Evolutionary conservation across 2,797 vertebrate species (phyloP).

Genomic region (Lutjanus argentimaculatus): DNA sequence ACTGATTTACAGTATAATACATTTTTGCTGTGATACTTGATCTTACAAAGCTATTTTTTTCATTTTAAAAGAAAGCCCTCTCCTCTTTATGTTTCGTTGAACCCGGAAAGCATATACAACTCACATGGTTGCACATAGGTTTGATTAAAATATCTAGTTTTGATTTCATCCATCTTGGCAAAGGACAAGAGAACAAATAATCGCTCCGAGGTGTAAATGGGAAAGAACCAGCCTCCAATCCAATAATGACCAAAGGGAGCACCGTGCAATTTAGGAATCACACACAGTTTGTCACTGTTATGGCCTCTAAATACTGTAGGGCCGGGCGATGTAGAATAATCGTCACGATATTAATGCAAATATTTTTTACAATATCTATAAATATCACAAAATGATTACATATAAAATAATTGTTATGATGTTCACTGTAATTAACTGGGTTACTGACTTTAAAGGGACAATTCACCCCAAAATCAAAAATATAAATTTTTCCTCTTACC

Average conservation of each 20-base stretch:
- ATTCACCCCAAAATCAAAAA: too few relatives aligned
- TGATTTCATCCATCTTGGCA: constrained; percentile 23
- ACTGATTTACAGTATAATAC: constrained; percentile 83
- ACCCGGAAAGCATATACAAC: constrained; percentile 38
- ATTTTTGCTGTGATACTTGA: constrained; percentile 71
- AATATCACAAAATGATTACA: constrained; percentile 31
- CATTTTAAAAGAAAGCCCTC: constrained; percentile 62
- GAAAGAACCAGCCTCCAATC: constrained; percentile 26
- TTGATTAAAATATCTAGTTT: constrained; percentile 41
- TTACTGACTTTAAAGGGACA: constrained; percentile 2
- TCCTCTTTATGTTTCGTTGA: constrained; percentile 27
- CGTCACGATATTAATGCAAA: constrained; percentile 15
- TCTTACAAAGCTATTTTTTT: constrained; percentile 60
- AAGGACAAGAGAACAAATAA: constrained; percentile 34
- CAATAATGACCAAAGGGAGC: constrained; percentile 46
- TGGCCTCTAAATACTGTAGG: constrained; percentile 16
- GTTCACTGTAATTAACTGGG: neutral
- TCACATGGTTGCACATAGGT: constrained; percentile 34
- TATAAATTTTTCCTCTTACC: too few relatives aligned
- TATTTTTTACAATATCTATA: constrained; percentile 5
- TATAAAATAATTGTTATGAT: neutral
- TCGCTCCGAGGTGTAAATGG: constrained; percentile 7
- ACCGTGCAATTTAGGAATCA: constrained; percentile 45
- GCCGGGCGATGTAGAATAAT: neutral
- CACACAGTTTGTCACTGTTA: constrained; percentile 17